Evolutionary conservation across 2,113 vertebrate genomes (phyloP), one percentile per base, ranked within the genome.

Genomic region (Montifringilla adamsi): DNA sequence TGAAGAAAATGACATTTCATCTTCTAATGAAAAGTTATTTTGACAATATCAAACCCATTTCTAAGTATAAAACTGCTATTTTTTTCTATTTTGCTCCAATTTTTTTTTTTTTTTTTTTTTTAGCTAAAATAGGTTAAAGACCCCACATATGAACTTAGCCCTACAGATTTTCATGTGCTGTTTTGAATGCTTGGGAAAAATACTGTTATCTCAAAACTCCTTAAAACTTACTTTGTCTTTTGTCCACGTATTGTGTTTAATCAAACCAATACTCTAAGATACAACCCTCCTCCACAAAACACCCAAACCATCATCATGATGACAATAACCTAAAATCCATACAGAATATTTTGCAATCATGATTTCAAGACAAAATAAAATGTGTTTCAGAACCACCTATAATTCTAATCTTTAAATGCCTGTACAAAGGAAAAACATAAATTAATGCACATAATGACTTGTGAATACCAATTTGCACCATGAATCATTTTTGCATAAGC

Each of bases 21-120:
- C 59, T 93, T 90, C 50, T 96, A 95, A 92, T 94, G 47, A 93
- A 78, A 77, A 94, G 30, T 86, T 89, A 89, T 75, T 94, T 90
- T 88, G 72, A 86, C 67, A 84, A 47, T 62, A 86, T 86, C 76
- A 66, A 85, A 93, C 84, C 10, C 3, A 58, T 67, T 93, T 93
- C 46, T 44, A 90, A 92, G 43, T 33, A 85, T 30, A 79, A 92
- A 85, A 79, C 15, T 0, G 3, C 14, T 47, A 1, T 5, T 59
- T 77, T 72, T 84, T 64, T 10, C 4, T 24, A 10, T 77, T 67
- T 52, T n/a, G 49, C 28, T 82, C 31, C 11, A 30, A 0, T 80
- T 33, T n/a, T 33, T 15, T 41, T 49, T 31, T 37, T 41, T 49
- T 31, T 37, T 35, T 58, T 26, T 58, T 8, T 35, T 15, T 22